phyloP scores from a whole-genome alignment of 1,140 invertebrate species.

The Aplysia californica region DNA sequence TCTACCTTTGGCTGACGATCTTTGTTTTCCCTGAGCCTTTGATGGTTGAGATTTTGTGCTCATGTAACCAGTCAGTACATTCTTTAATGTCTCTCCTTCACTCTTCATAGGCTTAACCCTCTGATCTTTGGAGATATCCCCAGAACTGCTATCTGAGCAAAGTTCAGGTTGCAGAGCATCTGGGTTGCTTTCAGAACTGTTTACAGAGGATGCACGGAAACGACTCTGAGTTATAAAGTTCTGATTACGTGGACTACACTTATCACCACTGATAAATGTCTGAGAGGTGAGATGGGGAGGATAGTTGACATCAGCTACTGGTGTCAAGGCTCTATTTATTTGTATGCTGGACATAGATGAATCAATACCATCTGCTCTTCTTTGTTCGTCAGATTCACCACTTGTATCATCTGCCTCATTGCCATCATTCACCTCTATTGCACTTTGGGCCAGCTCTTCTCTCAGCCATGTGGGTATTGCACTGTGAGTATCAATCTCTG shows the following conservation, averaged over 20 bases:
- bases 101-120: not conserved
- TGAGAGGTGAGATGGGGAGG: not conserved
- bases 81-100: too few relatives aligned
- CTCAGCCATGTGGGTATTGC: slow-evolving; percentile 55
- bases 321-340: slow-evolving; percentile 52
- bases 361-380: slow-evolving; percentile 34
- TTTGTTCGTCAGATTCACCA: slow-evolving; percentile 54
- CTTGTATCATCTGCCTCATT: slow-evolving; percentile 62
- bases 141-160: slow-evolving; percentile 37
- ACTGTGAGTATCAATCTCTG: slow-evolving; percentile 15
- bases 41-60: too few relatives aligned
- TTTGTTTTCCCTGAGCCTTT: not conserved
- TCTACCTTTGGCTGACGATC: not conserved
- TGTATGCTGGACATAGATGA: slow-evolving; percentile 62
- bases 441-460: slow-evolving; percentile 66
- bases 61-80: too few relatives aligned
- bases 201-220: slow-evolving; percentile 22
- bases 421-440: slow-evolving; percentile 48
- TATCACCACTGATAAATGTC: slow-evolving; percentile 2
- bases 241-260: not conserved
- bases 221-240: not conserved
- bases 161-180: slow-evolving; percentile 15
- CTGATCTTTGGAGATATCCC: slow-evolving; percentile 16
- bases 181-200: slow-evolving; percentile 45
- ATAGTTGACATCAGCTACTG: slow-evolving; percentile 18